Percentiles rank a stretch among this genome's conserved stretches.
These are phyloP conservation scores for Lamellibrachia luymesi DNA, from an alignment of 1,140 invertebrate species.

Conservation along the genomic window DNA sequence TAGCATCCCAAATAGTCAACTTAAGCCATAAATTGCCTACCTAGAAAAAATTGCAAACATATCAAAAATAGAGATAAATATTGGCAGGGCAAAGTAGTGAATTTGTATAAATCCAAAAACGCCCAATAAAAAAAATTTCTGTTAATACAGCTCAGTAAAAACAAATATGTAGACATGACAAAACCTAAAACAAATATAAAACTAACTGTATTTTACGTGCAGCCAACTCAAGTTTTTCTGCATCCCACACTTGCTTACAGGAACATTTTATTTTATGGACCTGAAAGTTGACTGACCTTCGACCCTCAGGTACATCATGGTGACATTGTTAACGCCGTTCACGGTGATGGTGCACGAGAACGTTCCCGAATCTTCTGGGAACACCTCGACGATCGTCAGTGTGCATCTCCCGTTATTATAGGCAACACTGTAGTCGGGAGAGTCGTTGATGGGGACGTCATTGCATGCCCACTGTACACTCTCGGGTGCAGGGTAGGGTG, in stretches of 20 bases:
- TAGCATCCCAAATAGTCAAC: too few species aligned
- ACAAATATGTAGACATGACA: background rate
- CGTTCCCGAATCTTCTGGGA: conserved; percentile 89
- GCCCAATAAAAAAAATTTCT: too few species aligned
- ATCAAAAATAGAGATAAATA: too few species aligned
- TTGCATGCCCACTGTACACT: conserved; percentile 33
- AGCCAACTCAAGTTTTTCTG: background rate
- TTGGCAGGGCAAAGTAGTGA: too few species aligned
- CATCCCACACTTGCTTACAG: background rate
- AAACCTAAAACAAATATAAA: background rate
- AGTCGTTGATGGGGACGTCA: conserved; percentile 41
- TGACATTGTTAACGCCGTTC: conserved; percentile 74
- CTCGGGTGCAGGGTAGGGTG: conserved; percentile 25
- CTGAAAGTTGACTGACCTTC: conserved; percentile 35
- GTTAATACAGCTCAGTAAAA: too few species aligned
- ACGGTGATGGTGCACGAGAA: conserved; percentile 90
- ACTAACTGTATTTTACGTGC: background rate
- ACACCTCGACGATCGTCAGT: conserved; percentile 88
- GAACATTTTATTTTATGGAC: background rate
- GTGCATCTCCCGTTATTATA: conserved; percentile 58
- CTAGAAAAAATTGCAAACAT: too few species aligned
- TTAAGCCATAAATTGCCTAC: too few species aligned
- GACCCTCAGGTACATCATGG: conserved; percentile 44
- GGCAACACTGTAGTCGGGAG: conserved; percentile 49
- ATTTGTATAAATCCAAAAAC: too few species aligned